phyloP scores from a whole-genome alignment of 2,888 invertebrate genomes.

The Thera britannica region DNA sequence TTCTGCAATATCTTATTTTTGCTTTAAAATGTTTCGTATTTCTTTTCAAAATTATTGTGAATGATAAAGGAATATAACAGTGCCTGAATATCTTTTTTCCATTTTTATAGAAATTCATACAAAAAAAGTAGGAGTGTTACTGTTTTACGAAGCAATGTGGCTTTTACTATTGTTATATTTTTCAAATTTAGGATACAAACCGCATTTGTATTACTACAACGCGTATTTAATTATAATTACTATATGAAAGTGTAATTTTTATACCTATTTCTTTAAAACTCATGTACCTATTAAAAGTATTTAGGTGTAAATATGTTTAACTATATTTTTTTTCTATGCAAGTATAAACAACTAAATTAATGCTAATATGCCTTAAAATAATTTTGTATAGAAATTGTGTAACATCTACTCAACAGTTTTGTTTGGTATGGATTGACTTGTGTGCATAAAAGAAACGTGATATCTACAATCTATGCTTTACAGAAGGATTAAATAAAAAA shows the following conservation, averaged over 20 bases:
- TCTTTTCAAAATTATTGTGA: conserved; percentile 47
- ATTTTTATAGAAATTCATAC: conserved; percentile 70
- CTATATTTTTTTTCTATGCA: conserved; percentile 77
- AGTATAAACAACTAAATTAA: conserved; percentile 62
- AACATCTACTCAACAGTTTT: conserved; percentile 67
- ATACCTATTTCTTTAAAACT: conserved; percentile 83
- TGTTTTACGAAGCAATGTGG: conserved; percentile 71
- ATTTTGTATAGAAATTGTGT: conserved; percentile 79
- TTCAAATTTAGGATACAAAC: conserved; percentile 76
- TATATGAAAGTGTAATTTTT: conserved; percentile 83
- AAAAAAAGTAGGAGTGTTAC: conserved; percentile 66
- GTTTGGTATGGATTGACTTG: conserved; percentile 80
- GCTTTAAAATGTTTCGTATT: conserved; percentile 47
- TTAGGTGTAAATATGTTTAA: conserved; percentile 82
- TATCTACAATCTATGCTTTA: conserved; percentile 85
- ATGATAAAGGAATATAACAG: conserved; percentile 66
- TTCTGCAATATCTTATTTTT: conserved; percentile 57
- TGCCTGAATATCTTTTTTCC: conserved; percentile 73
- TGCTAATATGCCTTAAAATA: conserved; percentile 76
- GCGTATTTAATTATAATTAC: conserved; percentile 63
- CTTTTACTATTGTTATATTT: conserved; percentile 84
- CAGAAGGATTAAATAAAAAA: conserved; percentile 82
- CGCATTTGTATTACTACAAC: conserved; percentile 80
- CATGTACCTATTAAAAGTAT: conserved; percentile 80
- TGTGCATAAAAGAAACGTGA: conserved; percentile 84